Percentiles rank a stretch among this genome's conserved stretches.
Evolutionary conservation across 2,113 vertebrate species (phyloP).

Genomic region (Seriola quinqueradiata): DNA sequence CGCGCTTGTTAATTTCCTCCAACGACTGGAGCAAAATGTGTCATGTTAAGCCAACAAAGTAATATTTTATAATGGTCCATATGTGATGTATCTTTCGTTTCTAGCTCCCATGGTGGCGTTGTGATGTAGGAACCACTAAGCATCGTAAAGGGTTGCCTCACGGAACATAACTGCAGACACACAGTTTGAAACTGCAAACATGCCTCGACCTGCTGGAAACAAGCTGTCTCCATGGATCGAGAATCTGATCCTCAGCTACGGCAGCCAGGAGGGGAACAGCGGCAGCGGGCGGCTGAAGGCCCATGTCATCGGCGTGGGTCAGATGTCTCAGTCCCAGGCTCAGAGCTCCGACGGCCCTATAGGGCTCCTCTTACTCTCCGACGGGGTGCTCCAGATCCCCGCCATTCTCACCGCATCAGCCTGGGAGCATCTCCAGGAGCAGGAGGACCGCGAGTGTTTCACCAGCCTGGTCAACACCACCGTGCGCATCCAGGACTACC

Average conservation of each 20-base stretch:
- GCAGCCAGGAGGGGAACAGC: neutral
- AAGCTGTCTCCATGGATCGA: conserved; percentile 71
- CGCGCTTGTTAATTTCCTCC: too few relatives aligned
- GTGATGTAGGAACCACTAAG: conserved; percentile 14
- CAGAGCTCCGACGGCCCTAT: conserved; percentile 21
- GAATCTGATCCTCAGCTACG: conserved; percentile 54
- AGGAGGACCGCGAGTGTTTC: conserved; percentile 67
- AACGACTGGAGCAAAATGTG: neutral
- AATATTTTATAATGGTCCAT: neutral
- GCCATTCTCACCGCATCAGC: conserved; percentile 66
- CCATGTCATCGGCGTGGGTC: conserved; percentile 61
- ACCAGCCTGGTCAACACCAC: conserved; percentile 62
- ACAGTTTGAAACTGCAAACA: conserved; percentile 19
- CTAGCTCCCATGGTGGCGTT: neutral
- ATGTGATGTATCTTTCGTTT: rapidly evolving
- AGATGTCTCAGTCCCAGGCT: conserved; percentile 64
- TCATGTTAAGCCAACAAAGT: neutral
- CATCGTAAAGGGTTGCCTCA: neutral
- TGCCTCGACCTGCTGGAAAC: neutral
- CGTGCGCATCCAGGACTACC: conserved; percentile 50
- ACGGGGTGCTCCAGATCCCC: conserved; percentile 68
- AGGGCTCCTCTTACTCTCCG: conserved; percentile 70
- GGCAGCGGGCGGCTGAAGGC: conserved; percentile 52
- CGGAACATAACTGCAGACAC: neutral
- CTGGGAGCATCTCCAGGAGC: conserved; percentile 69